phyloP scores from a whole-genome alignment of 1,140 invertebrate species.

The Psix sp. region DNA sequence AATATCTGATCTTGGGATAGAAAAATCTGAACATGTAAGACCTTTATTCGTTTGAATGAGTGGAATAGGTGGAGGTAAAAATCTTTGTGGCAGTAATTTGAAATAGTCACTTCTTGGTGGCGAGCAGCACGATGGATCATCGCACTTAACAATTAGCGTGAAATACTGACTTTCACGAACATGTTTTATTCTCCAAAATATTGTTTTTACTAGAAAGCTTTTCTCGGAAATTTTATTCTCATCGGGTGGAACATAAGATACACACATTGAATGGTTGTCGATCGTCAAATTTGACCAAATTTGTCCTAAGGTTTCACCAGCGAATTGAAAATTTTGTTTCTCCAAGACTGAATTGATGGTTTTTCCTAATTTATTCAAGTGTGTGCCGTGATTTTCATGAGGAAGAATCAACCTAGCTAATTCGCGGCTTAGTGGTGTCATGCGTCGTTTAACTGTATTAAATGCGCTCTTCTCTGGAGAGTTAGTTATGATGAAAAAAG shows the following conservation, averaged over 20 bases:
- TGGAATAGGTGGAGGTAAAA: too few relatives aligned
- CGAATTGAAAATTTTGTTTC: constrained; percentile 64
- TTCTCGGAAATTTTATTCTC: not conserved
- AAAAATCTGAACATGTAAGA: too few relatives aligned
- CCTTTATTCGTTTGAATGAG: too few relatives aligned
- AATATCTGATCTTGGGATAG: too few relatives aligned
- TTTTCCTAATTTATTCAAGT: constrained; percentile 63
- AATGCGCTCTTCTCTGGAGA: constrained; percentile 66
- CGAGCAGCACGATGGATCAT: not conserved
- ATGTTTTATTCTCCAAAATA: not conserved
- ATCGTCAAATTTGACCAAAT: constrained; percentile 62
- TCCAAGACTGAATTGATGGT: constrained; percentile 67
- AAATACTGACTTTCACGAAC: constrained; percentile 6
- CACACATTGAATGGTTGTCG: constrained; percentile 62
- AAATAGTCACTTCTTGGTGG: not conserved
- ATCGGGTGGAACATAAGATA: constrained; percentile 49
- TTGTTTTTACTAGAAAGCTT: too few relatives aligned
- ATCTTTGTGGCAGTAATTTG: too few relatives aligned
- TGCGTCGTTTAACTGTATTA: constrained; percentile 63
- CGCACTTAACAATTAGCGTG: constrained; percentile 1
- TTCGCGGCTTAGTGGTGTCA: constrained; percentile 61
- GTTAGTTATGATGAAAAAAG: constrained; percentile 72
- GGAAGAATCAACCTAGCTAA: constrained; percentile 61
- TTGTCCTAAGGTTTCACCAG: constrained; percentile 63
- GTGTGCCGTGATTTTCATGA: constrained; percentile 55